These are phyloP conservation scores for Hirtodrosophila confusa DNA, from an alignment of 2,888 invertebrate genomes.

Conservation along the genomic window DNA sequence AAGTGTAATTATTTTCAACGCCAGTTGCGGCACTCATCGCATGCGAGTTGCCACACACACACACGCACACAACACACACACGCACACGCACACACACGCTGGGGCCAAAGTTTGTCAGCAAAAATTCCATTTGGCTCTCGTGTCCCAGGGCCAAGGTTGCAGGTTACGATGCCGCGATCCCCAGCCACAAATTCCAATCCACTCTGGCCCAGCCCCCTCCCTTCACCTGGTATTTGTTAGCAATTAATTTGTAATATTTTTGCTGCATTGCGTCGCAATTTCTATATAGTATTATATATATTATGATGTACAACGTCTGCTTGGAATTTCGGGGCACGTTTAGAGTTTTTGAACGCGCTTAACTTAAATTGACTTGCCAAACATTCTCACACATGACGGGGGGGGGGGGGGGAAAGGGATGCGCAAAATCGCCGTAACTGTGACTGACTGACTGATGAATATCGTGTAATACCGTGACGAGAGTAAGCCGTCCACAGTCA, in stretches of 20 bases:
- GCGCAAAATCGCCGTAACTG: too few relatives aligned
- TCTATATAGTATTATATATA: constrained; percentile 30
- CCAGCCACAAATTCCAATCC: too few relatives aligned
- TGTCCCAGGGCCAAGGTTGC: constrained; percentile 12
- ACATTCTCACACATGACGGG: constrained; percentile 9
- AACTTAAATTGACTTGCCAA: constrained; percentile 49
- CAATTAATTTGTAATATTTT: constrained; percentile 55
- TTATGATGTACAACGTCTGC: constrained; percentile 31
- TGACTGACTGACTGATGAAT: too few relatives aligned
- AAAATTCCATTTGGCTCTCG: constrained; percentile 26
- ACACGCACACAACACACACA: constrained; percentile 1
- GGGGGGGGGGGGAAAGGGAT: too few relatives aligned
- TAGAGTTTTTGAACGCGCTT: constrained; percentile 26
- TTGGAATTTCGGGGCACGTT: constrained; percentile 29
- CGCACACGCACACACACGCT: constrained; percentile 5
- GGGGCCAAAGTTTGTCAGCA: constrained; percentile 55
- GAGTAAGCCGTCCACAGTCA: too few relatives aligned
- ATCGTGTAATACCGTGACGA: too few relatives aligned
- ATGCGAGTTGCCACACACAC: constrained; percentile 32
- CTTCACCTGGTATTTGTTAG: constrained; percentile 13
- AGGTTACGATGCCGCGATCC: constrained; percentile 8
- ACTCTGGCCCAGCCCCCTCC: constrained; percentile 5
- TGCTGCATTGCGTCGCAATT: constrained; percentile 56
- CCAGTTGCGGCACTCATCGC: constrained; percentile 50
- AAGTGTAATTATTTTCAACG: constrained; percentile 75